Base-by-base conservation (phyloP, 1,140 invertebrate species). In the Drosophila lowei region DNA sequence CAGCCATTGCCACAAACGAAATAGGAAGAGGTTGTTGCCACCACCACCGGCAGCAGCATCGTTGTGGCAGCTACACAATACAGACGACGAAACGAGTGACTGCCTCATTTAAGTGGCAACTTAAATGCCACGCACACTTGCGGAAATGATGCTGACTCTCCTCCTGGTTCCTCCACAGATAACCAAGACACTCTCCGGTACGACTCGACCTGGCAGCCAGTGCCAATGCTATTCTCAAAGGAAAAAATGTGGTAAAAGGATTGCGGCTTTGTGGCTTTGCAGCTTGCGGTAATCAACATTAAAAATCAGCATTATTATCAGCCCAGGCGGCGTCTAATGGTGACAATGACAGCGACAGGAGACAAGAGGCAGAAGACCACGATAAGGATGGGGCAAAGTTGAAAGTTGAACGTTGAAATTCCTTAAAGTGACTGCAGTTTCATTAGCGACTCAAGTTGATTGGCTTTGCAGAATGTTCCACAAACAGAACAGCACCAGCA, bases 381-480 rank as follows among this genome's bases (percentile, higher is more conserved):
- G 3, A 30, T 7, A 6, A 18, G 18, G 18, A 18, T 7, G 30
- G 34, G 34, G 34, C 34, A 38, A 38, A 38, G 47, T 48, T 44
- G 42, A 28, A 38, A 48, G 68, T 61, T 18, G 43, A 60, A 48
- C 60, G 62, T 77, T 81, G 46, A 62, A 53, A 54, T 56, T 65
- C 68, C 59, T 86, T 83, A 76, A 86, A 88, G 70, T 68, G 63
- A 75, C 75, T 63, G 64, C 71, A 74, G 60, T 88, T 79, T 81
- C 67, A 88, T 88, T 76, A 83, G 75, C 73, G 44, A 81, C 65
- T 65, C 67, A 79, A 85, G 77, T 83, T 83, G 83, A 88, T 88
- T 88, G 83, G 83, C 75, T 81, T 85, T 84, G 23, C 42, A 80
- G 72, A 72, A 79, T 70, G 72, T 53, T 64, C 18, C 42, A 52